phyloP scores from a whole-genome alignment of 2,797 vertebrate species.

The Liasis olivaceus region DNA sequence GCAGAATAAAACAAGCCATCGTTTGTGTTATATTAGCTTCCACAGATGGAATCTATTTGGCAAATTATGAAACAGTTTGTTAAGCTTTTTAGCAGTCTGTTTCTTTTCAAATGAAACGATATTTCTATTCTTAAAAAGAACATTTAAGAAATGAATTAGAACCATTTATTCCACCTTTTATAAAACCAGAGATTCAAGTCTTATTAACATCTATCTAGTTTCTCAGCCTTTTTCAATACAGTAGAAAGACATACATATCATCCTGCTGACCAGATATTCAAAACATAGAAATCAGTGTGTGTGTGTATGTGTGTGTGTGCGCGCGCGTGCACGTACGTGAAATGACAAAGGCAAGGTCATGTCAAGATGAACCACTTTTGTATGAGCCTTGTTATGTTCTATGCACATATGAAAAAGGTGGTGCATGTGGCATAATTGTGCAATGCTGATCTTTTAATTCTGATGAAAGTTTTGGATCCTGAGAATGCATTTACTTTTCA shows the following conservation, averaged over 20 bases:
- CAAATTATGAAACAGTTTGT: slow-evolving; percentile 67
- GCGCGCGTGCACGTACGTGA: too few relatives aligned
- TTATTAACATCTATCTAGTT: slow-evolving; percentile 32
- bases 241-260: background rate
- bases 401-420: background rate
- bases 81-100: slow-evolving; percentile 65
- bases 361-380: too few relatives aligned
- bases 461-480: background rate
- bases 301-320: too few relatives aligned
- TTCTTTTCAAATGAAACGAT: slow-evolving; percentile 58
- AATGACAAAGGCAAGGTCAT: too few relatives aligned
- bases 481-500: background rate
- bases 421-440: background rate
- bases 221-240: slow-evolving; percentile 21
- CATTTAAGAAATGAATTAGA: slow-evolving; percentile 62
- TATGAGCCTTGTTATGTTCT: too few relatives aligned
- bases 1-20: slow-evolving; percentile 55
- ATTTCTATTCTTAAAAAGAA: slow-evolving; percentile 64
- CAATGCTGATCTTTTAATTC: background rate
- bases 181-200: slow-evolving; percentile 16
- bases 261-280: slow-evolving; percentile 29
- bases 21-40: slow-evolving; percentile 68
- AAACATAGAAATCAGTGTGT: slow-evolving; percentile 26
- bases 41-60: slow-evolving; percentile 66
- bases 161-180: slow-evolving; percentile 58